Percentiles rank a stretch among this genome's conserved stretches.
phyloP scores from a whole-genome alignment of 2,113 vertebrate genomes.

The Ammodytes marinus region DNA sequence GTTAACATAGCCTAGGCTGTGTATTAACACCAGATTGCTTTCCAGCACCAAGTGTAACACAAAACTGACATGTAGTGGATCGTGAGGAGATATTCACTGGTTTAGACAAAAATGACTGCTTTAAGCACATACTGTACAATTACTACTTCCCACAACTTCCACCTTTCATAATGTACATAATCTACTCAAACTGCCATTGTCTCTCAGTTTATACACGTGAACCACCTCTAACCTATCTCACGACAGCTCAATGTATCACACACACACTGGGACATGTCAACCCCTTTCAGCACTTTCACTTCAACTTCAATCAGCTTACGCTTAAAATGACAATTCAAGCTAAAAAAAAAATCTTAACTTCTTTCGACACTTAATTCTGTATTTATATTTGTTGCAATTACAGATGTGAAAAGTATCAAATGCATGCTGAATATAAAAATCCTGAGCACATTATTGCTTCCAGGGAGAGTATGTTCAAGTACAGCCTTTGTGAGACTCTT shows the following conservation, averaged over 20 bases:
- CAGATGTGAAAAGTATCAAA: neutral
- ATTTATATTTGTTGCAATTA: neutral
- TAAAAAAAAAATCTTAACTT: neutral
- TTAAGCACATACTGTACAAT: too few species aligned
- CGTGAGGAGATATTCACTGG: too few species aligned
- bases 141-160: neutral
- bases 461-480: neutral
- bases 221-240: neutral
- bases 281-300: neutral
- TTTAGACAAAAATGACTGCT: too few species aligned
- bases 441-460: neutral
- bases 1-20: too few species aligned
- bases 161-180: neutral
- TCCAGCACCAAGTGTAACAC: too few species aligned
- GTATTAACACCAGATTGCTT: too few species aligned
- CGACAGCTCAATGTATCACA: neutral
- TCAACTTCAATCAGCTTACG: neutral
- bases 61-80: too few species aligned
- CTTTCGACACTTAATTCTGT: neutral
- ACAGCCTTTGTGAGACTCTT: neutral
- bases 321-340: neutral
- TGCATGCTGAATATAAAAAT: neutral
- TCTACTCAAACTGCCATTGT: neutral
- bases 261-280: neutral
- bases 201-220: neutral